Evolutionary conservation across 2,888 invertebrate genomes (phyloP).

Genomic region (Epinotia ramella): DNA sequence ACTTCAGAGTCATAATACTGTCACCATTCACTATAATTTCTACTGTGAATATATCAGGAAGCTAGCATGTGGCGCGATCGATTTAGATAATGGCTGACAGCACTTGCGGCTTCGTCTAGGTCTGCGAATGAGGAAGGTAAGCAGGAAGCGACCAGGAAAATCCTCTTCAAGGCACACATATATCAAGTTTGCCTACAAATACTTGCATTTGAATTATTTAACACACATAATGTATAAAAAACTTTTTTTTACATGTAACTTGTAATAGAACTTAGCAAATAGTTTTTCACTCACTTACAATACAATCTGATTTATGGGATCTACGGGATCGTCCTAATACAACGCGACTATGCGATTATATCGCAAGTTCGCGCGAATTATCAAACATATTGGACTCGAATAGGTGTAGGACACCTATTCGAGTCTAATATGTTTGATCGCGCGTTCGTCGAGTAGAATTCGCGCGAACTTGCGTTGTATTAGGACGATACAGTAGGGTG

Average conservation of each 20-base stretch:
- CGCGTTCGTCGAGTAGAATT: no score
- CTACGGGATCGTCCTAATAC: no score
- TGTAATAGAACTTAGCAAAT: background rate
- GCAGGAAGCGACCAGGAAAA: conserved; percentile 32
- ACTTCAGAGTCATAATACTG: conserved; percentile 9
- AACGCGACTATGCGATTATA: no score
- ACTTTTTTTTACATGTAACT: background rate
- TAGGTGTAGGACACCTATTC: no score
- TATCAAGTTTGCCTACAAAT: background rate
- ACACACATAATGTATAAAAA: background rate
- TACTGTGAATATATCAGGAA: conserved; percentile 16
- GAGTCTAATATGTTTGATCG: no score
- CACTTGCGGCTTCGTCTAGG: background rate
- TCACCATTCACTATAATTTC: background rate
- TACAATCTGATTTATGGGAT: background rate
- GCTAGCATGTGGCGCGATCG: conserved; percentile 16
- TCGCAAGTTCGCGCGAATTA: no score
- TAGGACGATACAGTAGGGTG: no score
- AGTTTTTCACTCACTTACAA: background rate
- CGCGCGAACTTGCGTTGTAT: no score
- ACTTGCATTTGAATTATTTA: background rate
- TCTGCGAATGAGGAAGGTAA: conserved; percentile 14
- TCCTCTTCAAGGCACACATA: conserved; percentile 11
- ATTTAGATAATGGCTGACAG: conserved; percentile 21
- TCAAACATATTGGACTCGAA: no score